Conservation (phyloP, 64 coral and sea anemone species). For the Montipora efflorescens region DNA sequence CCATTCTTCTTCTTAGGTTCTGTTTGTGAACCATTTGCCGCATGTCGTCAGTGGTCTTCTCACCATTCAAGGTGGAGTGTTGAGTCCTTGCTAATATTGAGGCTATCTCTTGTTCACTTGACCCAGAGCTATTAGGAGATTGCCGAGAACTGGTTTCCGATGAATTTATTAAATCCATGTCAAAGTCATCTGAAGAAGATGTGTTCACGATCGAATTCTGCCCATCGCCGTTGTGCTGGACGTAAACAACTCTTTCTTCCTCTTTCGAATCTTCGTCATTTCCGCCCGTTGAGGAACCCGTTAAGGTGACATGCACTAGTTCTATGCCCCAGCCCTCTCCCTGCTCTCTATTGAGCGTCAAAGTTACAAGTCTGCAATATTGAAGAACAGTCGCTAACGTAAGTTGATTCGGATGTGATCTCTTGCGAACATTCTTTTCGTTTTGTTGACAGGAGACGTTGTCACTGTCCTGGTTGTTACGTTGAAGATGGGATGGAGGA, state of each 20-base stretch:
- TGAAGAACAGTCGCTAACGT: conserved; percentile 67
- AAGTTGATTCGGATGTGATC: background rate
- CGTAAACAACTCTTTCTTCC: conserved; percentile 70
- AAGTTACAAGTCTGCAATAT: conserved; percentile 62
- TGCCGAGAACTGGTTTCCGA: conserved; percentile 5
- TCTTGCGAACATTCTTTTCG: background rate
- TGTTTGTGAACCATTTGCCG: conserved; percentile 47
- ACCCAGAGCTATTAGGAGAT: background rate
- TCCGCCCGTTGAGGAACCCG: conserved; percentile 37
- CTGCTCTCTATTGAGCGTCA: conserved; percentile 24
- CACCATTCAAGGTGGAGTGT: background rate
- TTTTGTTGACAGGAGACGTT: background rate
- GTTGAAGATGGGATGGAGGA: background rate
- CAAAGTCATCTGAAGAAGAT: background rate
- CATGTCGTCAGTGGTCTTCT: conserved; percentile 25
- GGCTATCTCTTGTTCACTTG: conserved; percentile 17
- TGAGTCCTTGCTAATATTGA: background rate
- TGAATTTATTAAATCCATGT: background rate
- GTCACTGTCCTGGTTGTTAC: background rate
- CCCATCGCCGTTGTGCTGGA: conserved; percentile 75
- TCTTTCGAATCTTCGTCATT: conserved; percentile 5
- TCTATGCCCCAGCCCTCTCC: conserved; percentile 77
- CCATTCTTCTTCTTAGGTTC: conserved; percentile 38
- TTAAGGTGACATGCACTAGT: conserved; percentile 77
- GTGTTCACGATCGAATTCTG: conserved; percentile 59